Percentiles rank a stretch among this genome's conserved stretches.
Conservation (phyloP, 1,140 invertebrate genomes). For the Babylonia areolata region DNA sequence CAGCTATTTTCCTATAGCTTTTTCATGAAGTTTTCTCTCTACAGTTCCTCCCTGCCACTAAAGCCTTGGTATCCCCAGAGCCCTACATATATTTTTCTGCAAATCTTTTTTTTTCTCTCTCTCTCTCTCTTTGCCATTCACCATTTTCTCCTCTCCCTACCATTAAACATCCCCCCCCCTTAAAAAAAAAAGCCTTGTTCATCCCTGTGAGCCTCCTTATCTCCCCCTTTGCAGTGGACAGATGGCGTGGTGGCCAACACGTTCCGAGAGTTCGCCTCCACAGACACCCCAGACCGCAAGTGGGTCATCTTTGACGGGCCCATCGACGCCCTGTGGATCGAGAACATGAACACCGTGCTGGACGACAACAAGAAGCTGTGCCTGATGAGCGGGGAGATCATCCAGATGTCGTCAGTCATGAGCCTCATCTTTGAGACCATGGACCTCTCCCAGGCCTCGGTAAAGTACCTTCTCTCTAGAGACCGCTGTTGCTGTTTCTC, state of each 20-base stretch:
- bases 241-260: constrained; percentile 79
- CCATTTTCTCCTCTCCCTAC: no score
- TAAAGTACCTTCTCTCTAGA: constrained; percentile 65
- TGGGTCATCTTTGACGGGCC: constrained; percentile 78
- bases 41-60: no score
- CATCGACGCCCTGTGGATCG: constrained; percentile 77
- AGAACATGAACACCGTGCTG: constrained; percentile 78
- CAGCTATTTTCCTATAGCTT: no score
- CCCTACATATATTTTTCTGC: no score
- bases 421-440: constrained; percentile 77
- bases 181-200: not conserved
- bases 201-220: no score
- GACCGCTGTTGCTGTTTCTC: no score
- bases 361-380: constrained; percentile 78
- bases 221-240: constrained; percentile 70
- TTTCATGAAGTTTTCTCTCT: no score
- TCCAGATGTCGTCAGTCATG: constrained; percentile 77
- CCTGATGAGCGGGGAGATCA: constrained; percentile 77
- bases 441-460: constrained; percentile 80
- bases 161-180: no score
- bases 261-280: constrained; percentile 75
- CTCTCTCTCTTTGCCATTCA: no score
- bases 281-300: constrained; percentile 74
- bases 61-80: no score
- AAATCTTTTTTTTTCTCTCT: no score